A percentile compares a stretch with the other conserved stretches of the same genome.
phyloP scores from a whole-genome alignment of 2,113 vertebrate species.

The Baryphthengus martii region DNA sequence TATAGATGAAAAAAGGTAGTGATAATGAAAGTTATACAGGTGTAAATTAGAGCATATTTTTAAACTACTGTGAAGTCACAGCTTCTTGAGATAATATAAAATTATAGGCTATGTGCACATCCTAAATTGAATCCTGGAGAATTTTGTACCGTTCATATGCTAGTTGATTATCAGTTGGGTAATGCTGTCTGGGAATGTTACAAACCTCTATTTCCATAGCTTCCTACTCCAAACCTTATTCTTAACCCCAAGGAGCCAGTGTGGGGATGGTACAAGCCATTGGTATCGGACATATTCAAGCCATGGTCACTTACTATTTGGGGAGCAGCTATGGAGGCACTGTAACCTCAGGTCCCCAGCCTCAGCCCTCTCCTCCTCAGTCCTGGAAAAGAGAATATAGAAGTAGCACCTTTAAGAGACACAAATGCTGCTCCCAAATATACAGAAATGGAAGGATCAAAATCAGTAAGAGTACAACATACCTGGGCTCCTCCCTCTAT shows the following conservation, averaged over 20 bases:
- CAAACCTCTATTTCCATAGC: not conserved
- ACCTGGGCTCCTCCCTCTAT: conserved; percentile 9
- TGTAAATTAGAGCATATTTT: conserved; percentile 61
- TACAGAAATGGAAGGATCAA: not conserved
- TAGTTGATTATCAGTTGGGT: not conserved
- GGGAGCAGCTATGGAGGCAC: conserved; percentile 74
- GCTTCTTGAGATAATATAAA: conserved; percentile 37
- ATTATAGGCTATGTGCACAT: conserved; percentile 44
- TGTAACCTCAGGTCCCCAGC: conserved; percentile 73
- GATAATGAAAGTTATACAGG: conserved; percentile 58
- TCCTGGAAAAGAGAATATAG: conserved; percentile 69
- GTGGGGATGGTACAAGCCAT: not conserved
- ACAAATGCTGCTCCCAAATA: not conserved
- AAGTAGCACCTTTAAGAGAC: conserved; percentile 61
- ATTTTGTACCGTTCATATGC: not conserved
- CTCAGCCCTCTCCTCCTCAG: conserved; percentile 71
- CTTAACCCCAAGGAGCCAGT: not conserved
- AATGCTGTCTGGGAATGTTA: not conserved
- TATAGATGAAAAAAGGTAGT: conserved; percentile 44
- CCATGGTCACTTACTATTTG: conserved; percentile 73
- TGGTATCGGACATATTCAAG: not conserved
- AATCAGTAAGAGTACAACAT: not conserved
- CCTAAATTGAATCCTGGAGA: conserved; percentile 7
- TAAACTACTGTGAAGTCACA: conserved; percentile 50
- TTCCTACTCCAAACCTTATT: not conserved